A percentile compares a stretch with the other conserved stretches of the same genome.
Evolutionary conservation across 2,888 invertebrate genomes (phyloP).

Genomic region (Oeneis ivallda): DNA sequence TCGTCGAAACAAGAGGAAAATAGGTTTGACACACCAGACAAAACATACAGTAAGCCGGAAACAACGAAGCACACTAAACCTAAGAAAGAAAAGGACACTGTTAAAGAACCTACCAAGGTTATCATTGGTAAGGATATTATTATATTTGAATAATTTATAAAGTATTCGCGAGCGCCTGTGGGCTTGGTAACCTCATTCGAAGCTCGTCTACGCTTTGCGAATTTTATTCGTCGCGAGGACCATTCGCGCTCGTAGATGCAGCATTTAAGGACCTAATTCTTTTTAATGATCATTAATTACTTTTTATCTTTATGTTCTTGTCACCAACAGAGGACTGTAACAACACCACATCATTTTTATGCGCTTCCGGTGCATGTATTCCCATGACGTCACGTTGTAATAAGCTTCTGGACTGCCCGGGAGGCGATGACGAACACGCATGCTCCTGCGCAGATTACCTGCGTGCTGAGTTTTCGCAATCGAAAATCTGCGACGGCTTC

Average conservation of each 20-base stretch:
- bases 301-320: slow-evolving; percentile 12
- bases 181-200: too few relatives aligned
- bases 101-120: slow-evolving; percentile 50
- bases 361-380: slow-evolving; percentile 84
- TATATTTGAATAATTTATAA: background rate
- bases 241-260: too few relatives aligned
- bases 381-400: slow-evolving; percentile 86
- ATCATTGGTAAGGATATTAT: slow-evolving; percentile 46
- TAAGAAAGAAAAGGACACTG: slow-evolving; percentile 55
- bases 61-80: slow-evolving; percentile 47
- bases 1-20: slow-evolving; percentile 73
- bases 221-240: too few relatives aligned
- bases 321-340: slow-evolving; percentile 67
- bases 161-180: too few relatives aligned
- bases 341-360: slow-evolving; percentile 79
- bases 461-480: slow-evolving; percentile 84
- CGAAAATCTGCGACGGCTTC: slow-evolving; percentile 90
- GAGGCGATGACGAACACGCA: slow-evolving; percentile 86
- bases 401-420: slow-evolving; percentile 85
- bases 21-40: slow-evolving; percentile 65
- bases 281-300: background rate
- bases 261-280: background rate
- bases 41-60: slow-evolving; percentile 57
- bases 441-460: slow-evolving; percentile 90
- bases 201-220: too few relatives aligned